Evolutionary conservation across 2,113 vertebrate species (phyloP).

Genomic region (Triplophysa tibetana): DNA sequence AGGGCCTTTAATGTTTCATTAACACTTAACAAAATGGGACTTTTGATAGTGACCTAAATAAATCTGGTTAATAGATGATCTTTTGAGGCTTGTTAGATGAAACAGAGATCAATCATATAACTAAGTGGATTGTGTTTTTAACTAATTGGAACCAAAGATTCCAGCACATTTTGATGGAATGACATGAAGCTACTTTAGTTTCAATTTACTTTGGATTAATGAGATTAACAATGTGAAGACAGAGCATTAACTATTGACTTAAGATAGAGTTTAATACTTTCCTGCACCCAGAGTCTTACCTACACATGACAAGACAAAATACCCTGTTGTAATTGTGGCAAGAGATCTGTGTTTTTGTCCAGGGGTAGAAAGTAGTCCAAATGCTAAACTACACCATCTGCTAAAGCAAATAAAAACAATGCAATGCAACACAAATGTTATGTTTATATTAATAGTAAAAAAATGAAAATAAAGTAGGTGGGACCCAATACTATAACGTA

Average conservation of each 20-base stretch:
- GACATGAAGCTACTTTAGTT: slow-evolving; percentile 7
- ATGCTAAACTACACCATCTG: no score
- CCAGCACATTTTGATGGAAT: background rate
- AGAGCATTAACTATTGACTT: background rate
- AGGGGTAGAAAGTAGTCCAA: no score
- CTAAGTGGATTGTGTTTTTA: slow-evolving; percentile 26
- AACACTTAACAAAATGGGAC: background rate
- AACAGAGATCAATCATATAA: slow-evolving; percentile 36
- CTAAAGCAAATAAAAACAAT: no score
- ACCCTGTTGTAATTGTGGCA: no score
- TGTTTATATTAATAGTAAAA: no score
- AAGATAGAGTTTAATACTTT: slow-evolving; percentile 1
- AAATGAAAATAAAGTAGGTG: no score
- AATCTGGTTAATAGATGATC: slow-evolving; percentile 32
- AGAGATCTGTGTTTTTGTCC: no score
- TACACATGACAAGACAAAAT: background rate
- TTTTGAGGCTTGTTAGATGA: slow-evolving; percentile 26
- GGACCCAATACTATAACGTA: no score
- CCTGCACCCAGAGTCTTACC: background rate
- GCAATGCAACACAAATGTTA: no score
- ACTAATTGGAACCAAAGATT: slow-evolving; percentile 38
- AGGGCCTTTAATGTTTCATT: background rate
- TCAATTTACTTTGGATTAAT: slow-evolving; percentile 26
- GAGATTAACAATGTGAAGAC: slow-evolving; percentile 14
- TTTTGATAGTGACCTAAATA: slow-evolving; percentile 15